Percentiles rank a stretch among this genome's conserved stretches.
Evolutionary conservation across 2,113 vertebrate genomes (phyloP).

Genomic region (Apteryx owenii): DNA sequence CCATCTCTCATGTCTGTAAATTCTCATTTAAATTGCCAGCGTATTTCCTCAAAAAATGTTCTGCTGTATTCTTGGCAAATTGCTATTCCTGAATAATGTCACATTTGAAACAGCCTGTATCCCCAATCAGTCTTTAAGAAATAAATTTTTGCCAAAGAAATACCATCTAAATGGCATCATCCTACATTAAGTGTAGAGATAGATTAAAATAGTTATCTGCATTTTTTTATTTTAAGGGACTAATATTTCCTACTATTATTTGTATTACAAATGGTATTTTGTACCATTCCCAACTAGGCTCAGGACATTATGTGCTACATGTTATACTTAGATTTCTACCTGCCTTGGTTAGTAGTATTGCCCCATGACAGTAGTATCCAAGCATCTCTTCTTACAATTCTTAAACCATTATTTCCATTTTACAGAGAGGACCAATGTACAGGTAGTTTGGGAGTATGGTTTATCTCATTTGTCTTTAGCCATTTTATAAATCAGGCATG

Average conservation of each 20-base stretch:
- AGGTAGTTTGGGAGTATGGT: neutral
- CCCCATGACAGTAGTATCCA: neutral
- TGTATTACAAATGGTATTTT: neutral
- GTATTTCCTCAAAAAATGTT: conserved; percentile 52
- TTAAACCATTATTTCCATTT: neutral
- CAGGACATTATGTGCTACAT: neutral
- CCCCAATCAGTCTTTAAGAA: neutral
- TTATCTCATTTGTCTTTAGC: neutral
- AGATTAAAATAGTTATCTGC: neutral
- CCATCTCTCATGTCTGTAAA: conserved; percentile 48
- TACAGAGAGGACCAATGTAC: neutral
- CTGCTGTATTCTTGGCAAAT: conserved; percentile 34
- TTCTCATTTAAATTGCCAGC: conserved; percentile 61
- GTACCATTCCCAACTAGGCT: neutral
- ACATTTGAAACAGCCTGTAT: conserved; percentile 20
- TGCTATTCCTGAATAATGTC: conserved; percentile 16
- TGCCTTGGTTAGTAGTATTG: neutral
- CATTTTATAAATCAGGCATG: neutral
- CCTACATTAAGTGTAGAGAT: neutral
- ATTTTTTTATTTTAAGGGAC: neutral
- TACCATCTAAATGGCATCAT: neutral
- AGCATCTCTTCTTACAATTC: neutral
- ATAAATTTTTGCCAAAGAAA: conserved; percentile 5
- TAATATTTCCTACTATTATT: neutral
- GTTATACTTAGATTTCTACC: neutral